Base-by-base conservation (phyloP, 1,140 invertebrate species). In the Propsilocerus akamusi region DNA sequence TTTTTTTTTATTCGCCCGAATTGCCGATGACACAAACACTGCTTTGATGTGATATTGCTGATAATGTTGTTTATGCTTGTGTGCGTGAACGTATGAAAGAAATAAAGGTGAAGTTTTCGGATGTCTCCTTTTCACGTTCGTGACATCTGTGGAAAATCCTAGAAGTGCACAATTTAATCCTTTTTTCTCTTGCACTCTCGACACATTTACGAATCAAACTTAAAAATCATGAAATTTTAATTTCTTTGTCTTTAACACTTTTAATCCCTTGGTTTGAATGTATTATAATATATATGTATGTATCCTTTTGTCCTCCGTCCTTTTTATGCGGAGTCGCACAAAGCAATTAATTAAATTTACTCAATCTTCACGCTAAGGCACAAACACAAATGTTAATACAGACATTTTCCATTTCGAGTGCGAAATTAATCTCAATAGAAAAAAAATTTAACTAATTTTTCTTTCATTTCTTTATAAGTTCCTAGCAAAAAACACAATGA, bases 81-180 rank as follows among this genome's bases (percentile, higher is more conserved):
- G 10, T 30, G 28, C 28, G n/a, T 11, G n/a, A n/a, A 11, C 34
- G 34, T n/a, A n/a, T n/a, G n/a, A n/a, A 20, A 20, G 34, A 41
- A 41, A 41, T 41, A 20, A 41, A 41, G 34, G 34, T 41, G 34
- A 41, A 41, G 34, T 41, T 41, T 41, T 20, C 34, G 17, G 34
- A 8, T 41, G 4, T 41, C 22, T 41, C 14, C 22, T 41, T 41
- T 41, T 20, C 34, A 20, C 14, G 17, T 41, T 10, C 34, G 14
- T 41, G 34, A 41, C 34, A 41, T 41, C 34, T 41, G 22, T 41
- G 34, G 34, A 41, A 41, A 41, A 41, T 41, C 34, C 28, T n/a
- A 41, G 34, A 30, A 30, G 14, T 12, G 14, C 14, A n/a, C n/a
- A n/a, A n/a, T n/a, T n/a, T n/a, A n/a, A n/a, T n/a, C n/a, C n/a